Percentiles rank a stretch among this genome's conserved stretches.
phyloP scores from a whole-genome alignment of 1,140 invertebrate species.

The Batillaria attramentaria region DNA sequence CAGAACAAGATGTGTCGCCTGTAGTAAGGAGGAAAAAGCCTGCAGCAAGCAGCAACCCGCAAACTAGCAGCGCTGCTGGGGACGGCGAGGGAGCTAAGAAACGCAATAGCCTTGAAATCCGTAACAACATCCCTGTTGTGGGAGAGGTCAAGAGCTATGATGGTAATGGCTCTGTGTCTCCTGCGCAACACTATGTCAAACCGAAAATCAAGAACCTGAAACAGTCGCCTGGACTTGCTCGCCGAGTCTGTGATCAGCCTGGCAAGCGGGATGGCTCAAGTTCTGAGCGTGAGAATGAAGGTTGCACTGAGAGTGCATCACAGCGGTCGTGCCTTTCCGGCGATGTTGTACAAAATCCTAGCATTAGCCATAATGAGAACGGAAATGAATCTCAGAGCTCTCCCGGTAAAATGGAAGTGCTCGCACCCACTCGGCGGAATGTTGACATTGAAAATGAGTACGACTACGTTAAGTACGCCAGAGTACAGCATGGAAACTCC shows the following conservation, averaged over 20 bases:
- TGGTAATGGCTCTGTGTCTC: conserved; percentile 50
- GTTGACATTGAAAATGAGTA: conserved; percentile 68
- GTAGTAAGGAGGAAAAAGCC: conserved; percentile 35
- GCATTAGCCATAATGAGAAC: conserved; percentile 8
- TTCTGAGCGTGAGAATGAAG: conserved; percentile 48
- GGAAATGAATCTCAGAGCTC: conserved; percentile 13
- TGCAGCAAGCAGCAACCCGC: no score
- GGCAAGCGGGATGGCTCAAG: conserved; percentile 48
- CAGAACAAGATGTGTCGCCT: conserved; percentile 6
- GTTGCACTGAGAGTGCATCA: not conserved
- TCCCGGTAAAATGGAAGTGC: conserved; percentile 33
- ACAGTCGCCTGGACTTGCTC: conserved; percentile 69
- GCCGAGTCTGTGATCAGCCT: conserved; percentile 56
- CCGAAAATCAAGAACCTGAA: conserved; percentile 64
- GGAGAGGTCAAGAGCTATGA: conserved; percentile 67
- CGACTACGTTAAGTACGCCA: conserved; percentile 86
- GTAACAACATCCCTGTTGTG: conserved; percentile 68
- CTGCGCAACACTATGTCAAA: conserved; percentile 55
- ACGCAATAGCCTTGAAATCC: conserved; percentile 67
- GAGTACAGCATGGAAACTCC: conserved; percentile 81
- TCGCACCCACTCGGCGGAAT: conserved; percentile 40
- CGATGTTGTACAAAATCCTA: not conserved
- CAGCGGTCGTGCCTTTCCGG: not conserved
- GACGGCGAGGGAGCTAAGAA: conserved; percentile 45
- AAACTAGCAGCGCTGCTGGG: conserved; percentile 11